Evolutionary conservation across 1,140 invertebrate genomes (phyloP).

Genomic region (Globodera rostochiensis): DNA sequence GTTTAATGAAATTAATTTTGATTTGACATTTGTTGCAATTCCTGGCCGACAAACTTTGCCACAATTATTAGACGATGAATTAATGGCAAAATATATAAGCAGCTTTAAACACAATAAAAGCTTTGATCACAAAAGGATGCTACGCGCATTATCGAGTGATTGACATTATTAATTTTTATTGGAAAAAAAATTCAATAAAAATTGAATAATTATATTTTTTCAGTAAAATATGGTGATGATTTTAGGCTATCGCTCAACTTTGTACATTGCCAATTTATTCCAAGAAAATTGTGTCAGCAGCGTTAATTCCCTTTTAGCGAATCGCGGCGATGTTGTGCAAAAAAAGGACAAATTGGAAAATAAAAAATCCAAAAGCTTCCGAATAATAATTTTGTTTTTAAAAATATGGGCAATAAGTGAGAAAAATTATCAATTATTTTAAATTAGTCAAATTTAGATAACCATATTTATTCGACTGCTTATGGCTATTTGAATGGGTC

Average conservation of each 20-base stretch:
- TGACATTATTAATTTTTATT: not conserved
- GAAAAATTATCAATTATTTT: not conserved
- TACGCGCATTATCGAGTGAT: not conserved
- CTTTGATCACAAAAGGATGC: not conserved
- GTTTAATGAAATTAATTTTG: not conserved
- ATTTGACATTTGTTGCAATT: not conserved
- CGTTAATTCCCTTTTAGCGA: not conserved
- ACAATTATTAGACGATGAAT: not conserved
- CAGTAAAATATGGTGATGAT: not conserved
- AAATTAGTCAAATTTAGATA: not conserved
- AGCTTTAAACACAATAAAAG: not conserved
- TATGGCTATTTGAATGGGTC: conserved; percentile 22
- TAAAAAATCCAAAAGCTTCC: not conserved
- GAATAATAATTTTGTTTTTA: not conserved
- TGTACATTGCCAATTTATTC: not conserved
- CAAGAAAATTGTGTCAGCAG: not conserved
- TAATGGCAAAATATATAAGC: not conserved
- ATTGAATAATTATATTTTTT: not conserved
- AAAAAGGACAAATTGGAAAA: not conserved
- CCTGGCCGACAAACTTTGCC: not conserved
- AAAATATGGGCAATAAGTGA: conserved; percentile 17
- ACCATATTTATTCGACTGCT: conserved; percentile 17
- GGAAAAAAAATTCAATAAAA: too few species aligned
- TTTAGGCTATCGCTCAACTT: not conserved
- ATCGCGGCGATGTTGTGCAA: not conserved